Evolutionary conservation across 2,797 vertebrate genomes (phyloP), one percentile per base, ranked within the genome.

Genomic region (Vireo griseus): DNA sequence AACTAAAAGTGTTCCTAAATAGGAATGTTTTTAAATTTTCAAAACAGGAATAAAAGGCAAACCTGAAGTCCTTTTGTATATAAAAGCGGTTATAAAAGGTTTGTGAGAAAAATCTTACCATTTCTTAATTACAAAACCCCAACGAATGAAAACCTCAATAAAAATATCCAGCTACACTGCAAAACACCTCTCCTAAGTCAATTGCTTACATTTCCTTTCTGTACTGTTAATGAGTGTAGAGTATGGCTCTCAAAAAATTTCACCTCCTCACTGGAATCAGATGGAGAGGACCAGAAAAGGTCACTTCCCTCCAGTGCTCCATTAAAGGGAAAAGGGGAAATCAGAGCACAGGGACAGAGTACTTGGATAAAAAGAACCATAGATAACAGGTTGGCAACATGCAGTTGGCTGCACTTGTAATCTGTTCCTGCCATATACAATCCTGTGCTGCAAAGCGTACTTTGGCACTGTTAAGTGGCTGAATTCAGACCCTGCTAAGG

Each of bases 391-490:
- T 6, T 93, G 72, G 72, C 88, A 94, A 18, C 59, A 57, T 74
- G 29, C 63, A 54, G 4, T 31, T 67, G 86, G 84, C 78, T 51
- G 67, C 75, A 40, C 67, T 54, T 91, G 57, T 68, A 65, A 78
- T 84, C 52, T 42, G 31, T 9, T 93, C 48, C 48, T 87, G 76
- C 80, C 89, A 65, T 42, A 62, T 6, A 47, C 19, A 88, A 37
- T 8, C 35, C 79, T 16, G 54, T 51, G 84, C 77, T 82, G 84
- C 77, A 86, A 31, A 80, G 75, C 4, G 0, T 15, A 39, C 35
- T 80, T 50, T 89, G 93, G 91, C 91, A 93, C 54, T 18, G 5
- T 81, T 77, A 58, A 94, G 81, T 25, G 54, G 75, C 75, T 92
- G 75, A 57, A 95, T 95, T 68, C 92, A 88, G 84, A 58, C 26